These are phyloP conservation scores for Engraulis encrasicolus DNA, from an alignment of 2,113 vertebrate species.

Conservation along the genomic window DNA sequence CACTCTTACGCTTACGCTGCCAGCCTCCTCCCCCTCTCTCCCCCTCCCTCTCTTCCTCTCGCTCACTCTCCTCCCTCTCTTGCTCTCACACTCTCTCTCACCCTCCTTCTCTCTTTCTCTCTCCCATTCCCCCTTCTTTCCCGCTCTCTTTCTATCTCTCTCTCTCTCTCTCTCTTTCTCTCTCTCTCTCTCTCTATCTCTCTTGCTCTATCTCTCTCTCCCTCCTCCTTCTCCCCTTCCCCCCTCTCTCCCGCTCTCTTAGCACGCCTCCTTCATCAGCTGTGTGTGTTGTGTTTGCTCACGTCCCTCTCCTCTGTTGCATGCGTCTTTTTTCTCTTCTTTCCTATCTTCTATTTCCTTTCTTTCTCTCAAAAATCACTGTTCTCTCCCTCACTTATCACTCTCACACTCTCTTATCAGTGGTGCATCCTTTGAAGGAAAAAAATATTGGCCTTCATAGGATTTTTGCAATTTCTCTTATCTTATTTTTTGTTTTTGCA, in stretches of 20 bases:
- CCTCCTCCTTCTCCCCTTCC: background rate
- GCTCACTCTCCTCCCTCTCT: background rate
- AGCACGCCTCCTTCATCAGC: background rate
- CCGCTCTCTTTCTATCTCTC: background rate
- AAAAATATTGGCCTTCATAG: background rate
- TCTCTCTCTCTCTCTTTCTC: background rate
- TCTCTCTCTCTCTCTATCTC: background rate
- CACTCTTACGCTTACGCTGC: too few species aligned
- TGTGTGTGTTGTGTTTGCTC: background rate
- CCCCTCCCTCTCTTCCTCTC: constrained; percentile 19
- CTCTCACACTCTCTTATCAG: background rate
- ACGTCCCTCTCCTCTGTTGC: background rate
- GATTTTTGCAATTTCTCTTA: background rate
- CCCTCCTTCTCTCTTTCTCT: background rate
- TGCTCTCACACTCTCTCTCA: background rate
- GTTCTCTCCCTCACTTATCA: background rate
- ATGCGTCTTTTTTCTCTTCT: too few species aligned
- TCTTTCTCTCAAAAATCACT: background rate
- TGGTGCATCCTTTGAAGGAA: background rate
- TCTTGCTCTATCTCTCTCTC: background rate
- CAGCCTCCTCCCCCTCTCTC: background rate
- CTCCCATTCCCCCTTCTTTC: background rate
- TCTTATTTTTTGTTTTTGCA: background rate
- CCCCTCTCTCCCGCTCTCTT: background rate
- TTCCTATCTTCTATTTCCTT: background rate